Evolutionary conservation across 2,797 vertebrate genomes (phyloP).

Genomic region (Erpetoichthys calabaricus): DNA sequence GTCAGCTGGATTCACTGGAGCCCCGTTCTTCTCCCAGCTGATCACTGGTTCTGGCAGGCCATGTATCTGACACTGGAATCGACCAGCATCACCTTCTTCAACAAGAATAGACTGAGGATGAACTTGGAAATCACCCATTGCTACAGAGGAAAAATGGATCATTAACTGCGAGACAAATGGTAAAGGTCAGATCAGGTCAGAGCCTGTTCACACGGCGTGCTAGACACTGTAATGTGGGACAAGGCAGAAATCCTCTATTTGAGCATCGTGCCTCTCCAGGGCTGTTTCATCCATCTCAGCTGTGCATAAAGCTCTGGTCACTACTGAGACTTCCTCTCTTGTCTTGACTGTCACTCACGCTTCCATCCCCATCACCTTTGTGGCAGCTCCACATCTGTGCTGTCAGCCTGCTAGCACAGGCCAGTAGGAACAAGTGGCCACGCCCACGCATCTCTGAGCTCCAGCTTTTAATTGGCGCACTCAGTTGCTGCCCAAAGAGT

Average conservation of each 20-base stretch:
- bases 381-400: no score
- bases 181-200: neutral
- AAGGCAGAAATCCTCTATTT: no score
- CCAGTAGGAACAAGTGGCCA: slow-evolving; percentile 12
- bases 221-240: no score
- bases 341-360: no score
- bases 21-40: slow-evolving; percentile 84
- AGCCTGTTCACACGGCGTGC: no score
- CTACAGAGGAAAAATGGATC: slow-evolving; percentile 33
- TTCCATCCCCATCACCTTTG: no score
- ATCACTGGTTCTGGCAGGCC: slow-evolving; percentile 88
- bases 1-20: slow-evolving; percentile 64
- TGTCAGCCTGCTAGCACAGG: no score
- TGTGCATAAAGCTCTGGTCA: no score
- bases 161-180: neutral
- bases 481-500: slow-evolving; percentile 26
- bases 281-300: no score
- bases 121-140: slow-evolving; percentile 90
- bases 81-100: slow-evolving; percentile 75
- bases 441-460: slow-evolving; percentile 4
- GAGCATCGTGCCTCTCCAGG: no score
- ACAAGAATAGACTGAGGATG: slow-evolving; percentile 73
- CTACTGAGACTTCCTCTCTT: no score
- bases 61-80: slow-evolving; percentile 94
- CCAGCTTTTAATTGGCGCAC: slow-evolving; percentile 31